Percentiles rank a stretch among this genome's conserved stretches.
Evolutionary conservation across 2,888 invertebrate genomes (phyloP).

Genomic region (Sphaerophoria taeniata): DNA sequence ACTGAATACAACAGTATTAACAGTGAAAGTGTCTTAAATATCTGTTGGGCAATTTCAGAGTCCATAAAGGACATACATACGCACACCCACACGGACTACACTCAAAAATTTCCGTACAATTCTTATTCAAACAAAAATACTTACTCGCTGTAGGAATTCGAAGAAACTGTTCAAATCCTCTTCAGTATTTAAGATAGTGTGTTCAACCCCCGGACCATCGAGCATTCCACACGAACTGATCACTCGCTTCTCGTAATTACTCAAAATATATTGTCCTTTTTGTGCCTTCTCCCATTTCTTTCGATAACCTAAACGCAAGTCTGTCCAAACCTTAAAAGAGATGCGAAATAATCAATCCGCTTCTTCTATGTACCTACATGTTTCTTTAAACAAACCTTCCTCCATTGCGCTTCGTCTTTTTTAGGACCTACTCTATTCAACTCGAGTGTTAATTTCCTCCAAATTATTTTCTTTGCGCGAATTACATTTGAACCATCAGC

Average conservation of each 20-base stretch:
- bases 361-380: not conserved
- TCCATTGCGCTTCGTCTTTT: constrained; percentile 43
- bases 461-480: not conserved
- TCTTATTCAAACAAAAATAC: not conserved
- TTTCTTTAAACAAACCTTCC: constrained; percentile 29
- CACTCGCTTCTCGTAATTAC: constrained; percentile 21
- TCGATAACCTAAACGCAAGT: constrained; percentile 28
- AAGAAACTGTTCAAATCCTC: not conserved
- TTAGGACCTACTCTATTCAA: constrained; percentile 33
- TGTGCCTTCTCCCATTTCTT: constrained; percentile 31
- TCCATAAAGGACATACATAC: too few relatives aligned
- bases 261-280: not conserved
- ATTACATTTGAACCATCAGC: not conserved
- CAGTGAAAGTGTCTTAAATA: too few relatives aligned
- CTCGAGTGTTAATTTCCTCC: constrained; percentile 16
- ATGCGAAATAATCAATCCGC: too few relatives aligned
- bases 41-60: too few relatives aligned
- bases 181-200: not conserved
- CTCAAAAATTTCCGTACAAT: too few relatives aligned
- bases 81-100: too few relatives aligned
- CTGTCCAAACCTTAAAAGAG: constrained; percentile 38
- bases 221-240: constrained; percentile 40
- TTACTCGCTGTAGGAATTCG: constrained; percentile 2
- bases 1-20: too few relatives aligned
- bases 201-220: not conserved